Evolutionary conservation across 2,113 vertebrate species (phyloP).

Genomic region (Python bivittatus): DNA sequence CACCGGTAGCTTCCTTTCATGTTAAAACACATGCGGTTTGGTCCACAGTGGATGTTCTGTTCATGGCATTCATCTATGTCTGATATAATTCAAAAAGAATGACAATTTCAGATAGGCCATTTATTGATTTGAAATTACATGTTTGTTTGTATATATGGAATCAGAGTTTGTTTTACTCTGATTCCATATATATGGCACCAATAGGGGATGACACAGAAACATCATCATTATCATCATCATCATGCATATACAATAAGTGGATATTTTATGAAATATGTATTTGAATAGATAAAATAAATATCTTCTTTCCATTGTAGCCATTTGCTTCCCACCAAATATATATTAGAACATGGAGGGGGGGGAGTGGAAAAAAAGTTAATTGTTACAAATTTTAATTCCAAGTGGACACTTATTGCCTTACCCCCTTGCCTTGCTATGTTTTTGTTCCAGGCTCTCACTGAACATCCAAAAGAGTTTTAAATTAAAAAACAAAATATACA

Average conservation of each 20-base stretch:
- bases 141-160: too few species aligned
- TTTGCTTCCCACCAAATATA: not conserved
- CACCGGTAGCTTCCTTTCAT: conserved; percentile 93
- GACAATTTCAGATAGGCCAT: not conserved
- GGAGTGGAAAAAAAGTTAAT: not conserved
- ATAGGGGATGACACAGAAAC: not conserved
- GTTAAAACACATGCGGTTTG: conserved; percentile 95
- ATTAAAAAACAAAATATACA: not conserved
- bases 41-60: conserved; percentile 87
- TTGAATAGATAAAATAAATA: not conserved
- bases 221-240: not conserved
- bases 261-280: not conserved
- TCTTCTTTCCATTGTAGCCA: not conserved
- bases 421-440: not conserved
- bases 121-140: not conserved
- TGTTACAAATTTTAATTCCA: not conserved
- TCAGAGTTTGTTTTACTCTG: not conserved
- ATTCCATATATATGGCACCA: not conserved
- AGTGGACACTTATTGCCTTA: not conserved
- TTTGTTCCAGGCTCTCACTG: not conserved
- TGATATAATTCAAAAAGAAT: conserved; percentile 50
- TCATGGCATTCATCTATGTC: conserved; percentile 94
- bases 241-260: not conserved
- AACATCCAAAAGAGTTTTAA: not conserved
- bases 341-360: not conserved